These are phyloP conservation scores for Spheniscus humboldti DNA, from an alignment of 2,797 vertebrate species.

Conservation along the genomic window DNA sequence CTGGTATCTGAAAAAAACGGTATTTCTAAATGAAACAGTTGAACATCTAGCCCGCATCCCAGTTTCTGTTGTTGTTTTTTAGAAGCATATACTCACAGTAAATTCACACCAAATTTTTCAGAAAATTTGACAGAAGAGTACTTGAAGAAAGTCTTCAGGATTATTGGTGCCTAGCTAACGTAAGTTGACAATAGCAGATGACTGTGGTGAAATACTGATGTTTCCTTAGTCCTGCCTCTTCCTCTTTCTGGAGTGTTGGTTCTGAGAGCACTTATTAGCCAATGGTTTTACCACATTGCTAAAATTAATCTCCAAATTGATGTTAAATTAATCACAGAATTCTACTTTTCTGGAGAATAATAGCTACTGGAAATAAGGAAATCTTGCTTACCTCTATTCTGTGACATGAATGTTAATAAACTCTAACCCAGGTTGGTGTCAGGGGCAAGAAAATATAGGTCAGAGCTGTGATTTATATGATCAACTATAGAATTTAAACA, in stretches of 20 bases:
- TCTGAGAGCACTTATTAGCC: background rate
- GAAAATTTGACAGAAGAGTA: background rate
- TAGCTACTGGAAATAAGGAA: background rate
- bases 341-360: background rate
- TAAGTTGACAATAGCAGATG: background rate
- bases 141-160: background rate
- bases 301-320: background rate
- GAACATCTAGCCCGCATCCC: background rate
- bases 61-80: background rate
- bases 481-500: background rate
- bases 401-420: background rate
- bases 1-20: background rate
- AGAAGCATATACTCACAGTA: background rate
- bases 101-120: background rate
- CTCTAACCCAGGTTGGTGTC: background rate
- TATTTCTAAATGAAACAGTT: constrained; percentile 5
- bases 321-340: background rate
- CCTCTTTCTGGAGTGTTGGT: background rate
- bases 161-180: background rate
- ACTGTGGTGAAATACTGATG: background rate
- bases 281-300: background rate
- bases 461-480: background rate
- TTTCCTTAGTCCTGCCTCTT: background rate
- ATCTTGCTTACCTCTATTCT: background rate
- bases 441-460: background rate